These are phyloP conservation scores for Oceanodroma leucorhoa DNA, from an alignment of 2,797 vertebrate genomes.

Conservation along the genomic window DNA sequence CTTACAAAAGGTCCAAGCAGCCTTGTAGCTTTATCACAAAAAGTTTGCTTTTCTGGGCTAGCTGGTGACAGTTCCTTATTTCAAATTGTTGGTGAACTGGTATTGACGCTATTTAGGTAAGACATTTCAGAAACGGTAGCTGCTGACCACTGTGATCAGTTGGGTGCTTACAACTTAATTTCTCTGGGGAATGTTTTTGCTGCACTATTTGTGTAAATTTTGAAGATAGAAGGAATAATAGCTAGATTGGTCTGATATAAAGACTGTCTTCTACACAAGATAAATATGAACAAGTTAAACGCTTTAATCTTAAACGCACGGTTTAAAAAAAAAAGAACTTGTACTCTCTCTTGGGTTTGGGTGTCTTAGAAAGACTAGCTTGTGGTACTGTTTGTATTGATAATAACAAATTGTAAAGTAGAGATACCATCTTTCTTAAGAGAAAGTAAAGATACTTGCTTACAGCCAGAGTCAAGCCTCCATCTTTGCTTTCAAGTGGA, in stretches of 20 bases:
- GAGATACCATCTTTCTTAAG: neutral
- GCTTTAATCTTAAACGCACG: neutral
- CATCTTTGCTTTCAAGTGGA: neutral
- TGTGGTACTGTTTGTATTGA: neutral
- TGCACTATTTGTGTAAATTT: neutral
- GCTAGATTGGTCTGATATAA: neutral
- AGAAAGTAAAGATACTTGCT: neutral
- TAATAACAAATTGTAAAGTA: neutral
- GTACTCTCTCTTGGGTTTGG: accelerated
- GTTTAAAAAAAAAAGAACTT: neutral
- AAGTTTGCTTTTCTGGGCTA: neutral
- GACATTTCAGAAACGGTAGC: neutral
- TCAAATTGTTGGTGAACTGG: neutral
- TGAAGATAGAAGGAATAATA: neutral
- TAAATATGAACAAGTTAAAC: neutral
- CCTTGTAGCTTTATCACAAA: neutral
- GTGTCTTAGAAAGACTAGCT: neutral
- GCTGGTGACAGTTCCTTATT: neutral
- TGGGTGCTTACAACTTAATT: neutral
- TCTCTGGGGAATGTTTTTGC: neutral
- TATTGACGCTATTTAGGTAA: neutral
- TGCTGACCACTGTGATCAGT: neutral
- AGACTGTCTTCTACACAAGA: neutral
- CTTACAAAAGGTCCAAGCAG: neutral
- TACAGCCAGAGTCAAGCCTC: neutral